Evolutionary conservation across 2,797 vertebrate species (phyloP).

Genomic region (Pseudopleuronectes americanus): DNA sequence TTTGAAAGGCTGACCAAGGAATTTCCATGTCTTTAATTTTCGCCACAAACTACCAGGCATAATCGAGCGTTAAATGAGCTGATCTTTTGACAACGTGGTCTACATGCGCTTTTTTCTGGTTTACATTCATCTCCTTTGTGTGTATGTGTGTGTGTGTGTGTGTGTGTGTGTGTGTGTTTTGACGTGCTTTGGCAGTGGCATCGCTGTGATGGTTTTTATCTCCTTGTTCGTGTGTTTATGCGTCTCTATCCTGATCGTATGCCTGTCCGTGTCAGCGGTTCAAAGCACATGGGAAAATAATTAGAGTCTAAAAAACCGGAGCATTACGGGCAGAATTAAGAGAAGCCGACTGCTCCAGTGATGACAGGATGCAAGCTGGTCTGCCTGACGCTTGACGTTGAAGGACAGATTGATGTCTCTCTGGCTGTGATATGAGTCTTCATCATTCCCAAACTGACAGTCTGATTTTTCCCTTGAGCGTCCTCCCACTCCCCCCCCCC

Average conservation of each 20-base stretch:
- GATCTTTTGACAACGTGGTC: constrained; percentile 48
- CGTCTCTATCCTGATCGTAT: constrained; percentile 38
- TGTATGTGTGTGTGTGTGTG: constrained; percentile 12
- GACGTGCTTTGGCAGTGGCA: constrained; percentile 31
- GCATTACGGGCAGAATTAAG: constrained; percentile 35
- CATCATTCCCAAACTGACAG: background rate
- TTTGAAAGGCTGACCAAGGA: constrained; percentile 73
- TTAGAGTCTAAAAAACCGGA: constrained; percentile 58
- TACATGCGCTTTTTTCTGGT: constrained; percentile 22
- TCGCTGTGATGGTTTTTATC: constrained; percentile 17
- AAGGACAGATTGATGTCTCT: constrained; percentile 26
- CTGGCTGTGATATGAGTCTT: background rate
- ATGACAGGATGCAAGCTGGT: constrained; percentile 30
- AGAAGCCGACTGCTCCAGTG: constrained; percentile 11
- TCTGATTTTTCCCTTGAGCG: background rate
- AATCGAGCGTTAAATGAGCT: constrained; percentile 54
- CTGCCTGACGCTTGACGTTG: constrained; percentile 7
- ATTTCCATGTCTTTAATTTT: constrained; percentile 60
- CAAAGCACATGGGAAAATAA: constrained; percentile 74
- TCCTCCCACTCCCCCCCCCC: no score
- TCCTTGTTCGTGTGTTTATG: constrained; percentile 53
- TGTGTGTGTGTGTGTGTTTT: constrained; percentile 19
- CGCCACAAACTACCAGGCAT: constrained; percentile 45
- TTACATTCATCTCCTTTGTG: constrained; percentile 46
- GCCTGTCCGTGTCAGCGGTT: constrained; percentile 56